phyloP scores from a whole-genome alignment of 2,888 invertebrate species.

The Siphlonurus alternatus region DNA sequence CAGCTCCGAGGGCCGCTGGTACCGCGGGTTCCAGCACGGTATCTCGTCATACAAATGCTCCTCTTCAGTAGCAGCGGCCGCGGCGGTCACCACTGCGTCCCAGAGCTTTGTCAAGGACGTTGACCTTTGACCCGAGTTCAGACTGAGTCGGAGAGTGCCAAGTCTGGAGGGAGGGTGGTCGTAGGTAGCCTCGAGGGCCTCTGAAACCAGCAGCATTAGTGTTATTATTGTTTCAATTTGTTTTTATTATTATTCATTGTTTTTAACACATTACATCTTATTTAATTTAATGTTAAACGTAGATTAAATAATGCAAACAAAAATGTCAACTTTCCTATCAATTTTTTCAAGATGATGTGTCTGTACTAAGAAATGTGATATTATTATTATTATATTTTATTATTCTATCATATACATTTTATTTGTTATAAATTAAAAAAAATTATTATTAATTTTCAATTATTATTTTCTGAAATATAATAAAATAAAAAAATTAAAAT shows the following conservation, averaged over 20 bases:
- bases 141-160: neutral
- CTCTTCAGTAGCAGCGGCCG: neutral
- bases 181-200: slow-evolving; percentile 3
- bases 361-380: no score
- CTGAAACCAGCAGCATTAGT: slow-evolving; percentile 3
- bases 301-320: no score
- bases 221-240: neutral
- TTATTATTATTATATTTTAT: no score
- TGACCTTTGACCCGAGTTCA: neutral
- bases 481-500: no score
- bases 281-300: no score
- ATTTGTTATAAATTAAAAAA: no score
- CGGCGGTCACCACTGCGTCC: neutral
- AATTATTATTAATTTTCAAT: no score
- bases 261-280: neutral
- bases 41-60: slow-evolving; percentile 9
- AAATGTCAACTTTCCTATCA: no score
- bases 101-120: neutral
- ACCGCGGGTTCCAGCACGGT: neutral
- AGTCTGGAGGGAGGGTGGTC: slow-evolving; percentile 3
- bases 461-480: no score
- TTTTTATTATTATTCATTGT: neutral
- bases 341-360: no score
- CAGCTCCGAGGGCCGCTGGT: neutral
- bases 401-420: no score